These are phyloP conservation scores for Mesocentrotus franciscanus DNA, from an alignment of 53 echinoderm and acorn worm species.

Conservation along the genomic window DNA sequence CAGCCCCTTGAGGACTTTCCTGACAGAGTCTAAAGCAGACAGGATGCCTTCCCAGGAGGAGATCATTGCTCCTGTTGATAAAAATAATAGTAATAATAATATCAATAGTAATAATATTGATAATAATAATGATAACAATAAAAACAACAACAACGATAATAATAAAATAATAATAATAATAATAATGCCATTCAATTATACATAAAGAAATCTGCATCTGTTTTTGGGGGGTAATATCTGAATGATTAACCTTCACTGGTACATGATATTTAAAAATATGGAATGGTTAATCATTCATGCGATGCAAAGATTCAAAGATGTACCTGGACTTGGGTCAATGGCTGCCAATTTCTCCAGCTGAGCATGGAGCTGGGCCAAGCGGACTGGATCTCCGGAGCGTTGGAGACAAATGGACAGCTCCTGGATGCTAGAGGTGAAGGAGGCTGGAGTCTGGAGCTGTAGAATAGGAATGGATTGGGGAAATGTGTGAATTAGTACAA, in stretches of 20 bases:
- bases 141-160: background rate
- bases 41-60: conserved; percentile 87
- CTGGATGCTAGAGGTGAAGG: conserved; percentile 93
- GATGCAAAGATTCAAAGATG: background rate
- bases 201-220: too few relatives aligned
- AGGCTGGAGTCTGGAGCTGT: conserved; percentile 95
- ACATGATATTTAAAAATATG: too few relatives aligned
- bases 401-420: conserved; percentile 92
- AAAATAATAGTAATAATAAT: background rate
- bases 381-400: conserved; percentile 89
- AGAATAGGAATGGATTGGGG: background rate
- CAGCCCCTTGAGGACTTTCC: conserved; percentile 85
- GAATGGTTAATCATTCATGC: too few relatives aligned
- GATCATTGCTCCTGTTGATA: conserved; percentile 71
- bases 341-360: conserved; percentile 82
- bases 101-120: too few relatives aligned
- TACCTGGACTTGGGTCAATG: conserved; percentile 93
- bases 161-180: too few relatives aligned
- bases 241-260: too few relatives aligned
- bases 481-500: background rate
- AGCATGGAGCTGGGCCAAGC: conserved; percentile 73
- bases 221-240: too few relatives aligned
- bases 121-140: background rate
- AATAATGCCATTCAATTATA: background rate
- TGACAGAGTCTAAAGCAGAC: conserved; percentile 80